Base-by-base conservation (phyloP, 2,888 invertebrate genomes). In the Caenorhabditis japonica region DNA sequence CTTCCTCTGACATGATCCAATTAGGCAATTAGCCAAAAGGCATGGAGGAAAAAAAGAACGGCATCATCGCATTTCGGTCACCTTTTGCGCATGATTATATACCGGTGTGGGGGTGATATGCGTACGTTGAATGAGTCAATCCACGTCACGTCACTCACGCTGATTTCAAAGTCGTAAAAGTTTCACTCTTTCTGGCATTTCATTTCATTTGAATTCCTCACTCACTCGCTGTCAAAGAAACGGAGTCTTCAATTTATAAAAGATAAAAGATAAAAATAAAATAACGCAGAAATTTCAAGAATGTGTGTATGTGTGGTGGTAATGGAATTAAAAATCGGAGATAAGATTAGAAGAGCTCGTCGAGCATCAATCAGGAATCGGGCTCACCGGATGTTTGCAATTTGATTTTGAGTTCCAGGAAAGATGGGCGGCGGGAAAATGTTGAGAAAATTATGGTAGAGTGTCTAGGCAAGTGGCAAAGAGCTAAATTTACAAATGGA, bases 1-100 rank as follows among this genome's bases (percentile, higher is more conserved):
- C 55, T 64, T 64, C 55, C 49, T 55, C 10, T 64, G 64, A 64
- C 56, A 64, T 64, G 49, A 55, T 64, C 46, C 53, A 64, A 64
- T 64, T 64, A 64, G 62, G 56, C 49, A 47, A 56, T 64, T 64
- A 49, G 64, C 53, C 33, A 52, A 52, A n/a, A n/a, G n/a, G n/a
- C n/a, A n/a, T n/a, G 52, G 33, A 60, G 25, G 53, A 46, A 27
- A 27, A 43, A 23, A 34, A 27, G 60, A 43, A 60, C 51, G 62
- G 62, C 51, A 61, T 13, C 23, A 49, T 33, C 27, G 15, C 23
- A 21, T 38, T 47, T 47, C 49, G 38, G 39, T 39, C 52, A 39
- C 36, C 36, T 36, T 34, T 27, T 1, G 15, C 39, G 39, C 12
- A 21, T 10, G 34, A 33, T 34, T 49, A 30, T 13, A 33, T 49